phyloP scores from a whole-genome alignment of 2,888 invertebrate species.

The Xestia rhomboidea region DNA sequence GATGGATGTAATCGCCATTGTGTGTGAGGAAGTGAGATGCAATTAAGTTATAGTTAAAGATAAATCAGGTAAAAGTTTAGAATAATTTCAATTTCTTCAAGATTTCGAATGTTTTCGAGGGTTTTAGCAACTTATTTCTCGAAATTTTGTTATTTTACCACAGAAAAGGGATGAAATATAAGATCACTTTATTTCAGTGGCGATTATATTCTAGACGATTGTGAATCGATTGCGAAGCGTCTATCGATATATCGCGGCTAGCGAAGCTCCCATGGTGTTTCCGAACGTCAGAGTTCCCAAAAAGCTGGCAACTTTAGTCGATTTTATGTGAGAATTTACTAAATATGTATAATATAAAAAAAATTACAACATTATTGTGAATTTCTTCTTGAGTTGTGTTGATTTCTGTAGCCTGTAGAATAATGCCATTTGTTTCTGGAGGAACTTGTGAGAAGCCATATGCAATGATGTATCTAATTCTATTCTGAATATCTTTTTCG shows the following conservation, averaged over 20 bases:
- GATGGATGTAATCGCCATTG: slow-evolving; percentile 27
- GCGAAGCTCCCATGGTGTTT: slow-evolving; percentile 80
- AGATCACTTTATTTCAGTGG: slow-evolving; percentile 8
- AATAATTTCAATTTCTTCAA: slow-evolving; percentile 2
- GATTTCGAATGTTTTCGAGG: slow-evolving; percentile 45
- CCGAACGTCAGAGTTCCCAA: slow-evolving; percentile 73
- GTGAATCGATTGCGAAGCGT: slow-evolving; percentile 58
- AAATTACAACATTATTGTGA: slow-evolving; percentile 30
- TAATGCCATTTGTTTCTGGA: slow-evolving; percentile 44
- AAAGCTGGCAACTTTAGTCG: slow-evolving; percentile 74
- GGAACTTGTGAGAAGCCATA: slow-evolving; percentile 51
- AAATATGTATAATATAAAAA: slow-evolving; percentile 35
- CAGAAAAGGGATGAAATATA: neutral
- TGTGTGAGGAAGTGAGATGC: neutral
- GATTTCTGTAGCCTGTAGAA: slow-evolving; percentile 22
- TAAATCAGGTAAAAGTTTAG: neutral
- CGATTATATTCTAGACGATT: slow-evolving; percentile 48
- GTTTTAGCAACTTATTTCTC: slow-evolving; percentile 31
- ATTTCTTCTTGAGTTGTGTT: slow-evolving; percentile 34
- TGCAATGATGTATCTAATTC: slow-evolving; percentile 60
- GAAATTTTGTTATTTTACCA: slow-evolving; percentile 7
- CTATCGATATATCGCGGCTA: slow-evolving; percentile 62
- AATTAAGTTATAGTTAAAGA: neutral
- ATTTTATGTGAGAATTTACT: slow-evolving; percentile 64
- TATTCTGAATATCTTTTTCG: slow-evolving; percentile 52